Evolutionary conservation across 1,140 invertebrate species (phyloP).

Genomic region (Trachelipus rathkii): DNA sequence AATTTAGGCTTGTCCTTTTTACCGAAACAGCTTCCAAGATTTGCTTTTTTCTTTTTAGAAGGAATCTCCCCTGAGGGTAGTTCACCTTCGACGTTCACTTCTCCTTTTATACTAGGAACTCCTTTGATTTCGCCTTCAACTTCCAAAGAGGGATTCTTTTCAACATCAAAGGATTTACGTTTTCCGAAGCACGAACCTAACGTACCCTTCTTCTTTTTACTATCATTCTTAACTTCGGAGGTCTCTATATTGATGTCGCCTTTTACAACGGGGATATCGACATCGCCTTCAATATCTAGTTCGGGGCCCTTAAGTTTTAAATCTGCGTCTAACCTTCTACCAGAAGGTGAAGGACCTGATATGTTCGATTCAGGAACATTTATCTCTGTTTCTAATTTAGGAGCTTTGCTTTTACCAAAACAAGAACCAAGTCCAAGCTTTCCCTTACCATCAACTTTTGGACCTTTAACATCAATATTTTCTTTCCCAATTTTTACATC

Average conservation of each 20-base stretch:
- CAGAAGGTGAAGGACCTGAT: no score
- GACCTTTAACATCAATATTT: no score
- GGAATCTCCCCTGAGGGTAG: not conserved
- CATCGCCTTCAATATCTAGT: constrained; percentile 14
- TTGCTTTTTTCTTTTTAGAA: not conserved
- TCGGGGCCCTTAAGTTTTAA: no score
- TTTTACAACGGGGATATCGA: constrained; percentile 16
- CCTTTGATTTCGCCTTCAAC: constrained; percentile 14
- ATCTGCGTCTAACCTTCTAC: no score
- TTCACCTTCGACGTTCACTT: constrained; percentile 18
- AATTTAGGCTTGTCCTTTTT: not conserved
- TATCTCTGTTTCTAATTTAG: no score
- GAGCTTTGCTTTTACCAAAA: no score
- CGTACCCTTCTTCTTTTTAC: not conserved
- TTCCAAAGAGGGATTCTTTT: constrained; percentile 9
- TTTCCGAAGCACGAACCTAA: constrained; percentile 34
- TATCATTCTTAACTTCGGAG: constrained; percentile 26
- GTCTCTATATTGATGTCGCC: not conserved
- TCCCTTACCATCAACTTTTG: not conserved
- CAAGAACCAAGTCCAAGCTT: no score
- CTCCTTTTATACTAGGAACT: constrained; percentile 20
- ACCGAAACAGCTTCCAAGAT: not conserved
- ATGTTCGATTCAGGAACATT: no score
- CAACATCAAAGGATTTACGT: constrained; percentile 22
- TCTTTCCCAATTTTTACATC: no score